phyloP scores from a whole-genome alignment of 2,797 vertebrate genomes.

The Heteromormyrus szaboi region DNA sequence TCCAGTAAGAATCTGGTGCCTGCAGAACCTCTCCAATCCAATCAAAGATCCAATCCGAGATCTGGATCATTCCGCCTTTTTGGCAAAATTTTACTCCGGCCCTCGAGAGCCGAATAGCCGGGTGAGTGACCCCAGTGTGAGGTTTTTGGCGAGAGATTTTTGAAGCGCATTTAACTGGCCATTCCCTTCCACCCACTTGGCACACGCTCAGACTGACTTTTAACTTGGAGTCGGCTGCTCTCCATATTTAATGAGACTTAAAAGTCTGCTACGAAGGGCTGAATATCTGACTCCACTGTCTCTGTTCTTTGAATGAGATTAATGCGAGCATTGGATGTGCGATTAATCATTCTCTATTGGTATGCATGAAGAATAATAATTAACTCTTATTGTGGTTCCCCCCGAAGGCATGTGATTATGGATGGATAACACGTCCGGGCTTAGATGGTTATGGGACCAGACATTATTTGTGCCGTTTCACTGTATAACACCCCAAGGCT shows the following conservation, averaged over 20 bases:
- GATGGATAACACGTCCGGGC: neutral
- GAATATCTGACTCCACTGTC: neutral
- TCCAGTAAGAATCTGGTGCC: neutral
- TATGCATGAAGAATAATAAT: slow-evolving; percentile 9
- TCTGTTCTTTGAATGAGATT: neutral
- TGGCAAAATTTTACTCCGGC: neutral
- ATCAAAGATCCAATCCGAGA: too few relatives aligned
- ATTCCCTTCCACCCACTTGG: neutral
- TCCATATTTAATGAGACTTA: slow-evolving; percentile 13
- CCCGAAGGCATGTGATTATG: neutral
- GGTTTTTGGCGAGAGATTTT: neutral
- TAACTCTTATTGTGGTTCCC: neutral
- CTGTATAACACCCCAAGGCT: neutral
- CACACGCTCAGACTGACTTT: neutral
- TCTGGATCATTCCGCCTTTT: neutral
- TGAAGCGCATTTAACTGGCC: neutral
- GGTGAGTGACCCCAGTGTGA: neutral
- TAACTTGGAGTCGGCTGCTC: neutral
- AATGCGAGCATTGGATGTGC: neutral
- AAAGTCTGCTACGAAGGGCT: neutral
- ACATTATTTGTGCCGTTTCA: neutral
- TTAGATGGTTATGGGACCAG: neutral
- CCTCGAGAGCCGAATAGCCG: neutral
- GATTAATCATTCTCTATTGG: slow-evolving; percentile 8
- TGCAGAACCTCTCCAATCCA: neutral